phyloP scores from a whole-genome alignment of 2,797 vertebrate genomes.

The Clarias pachynema region DNA sequence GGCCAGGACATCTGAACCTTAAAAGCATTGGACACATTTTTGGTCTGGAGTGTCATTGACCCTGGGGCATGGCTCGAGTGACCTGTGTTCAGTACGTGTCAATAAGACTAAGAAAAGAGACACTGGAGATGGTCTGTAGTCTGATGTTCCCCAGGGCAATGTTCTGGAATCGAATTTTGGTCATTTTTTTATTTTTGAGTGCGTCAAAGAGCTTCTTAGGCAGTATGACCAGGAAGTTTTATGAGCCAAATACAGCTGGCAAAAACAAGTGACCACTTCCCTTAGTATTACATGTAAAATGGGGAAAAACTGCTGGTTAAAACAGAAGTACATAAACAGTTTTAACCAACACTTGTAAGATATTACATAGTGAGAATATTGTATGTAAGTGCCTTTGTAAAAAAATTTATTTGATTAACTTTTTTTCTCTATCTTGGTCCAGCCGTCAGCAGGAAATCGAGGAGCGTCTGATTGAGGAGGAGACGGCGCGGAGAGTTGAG shows the following conservation, averaged over 20 bases:
- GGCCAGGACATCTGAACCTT: conserved; percentile 45
- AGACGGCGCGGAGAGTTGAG: conserved; percentile 96
- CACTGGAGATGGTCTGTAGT: conserved; percentile 42
- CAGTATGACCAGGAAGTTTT: not conserved
- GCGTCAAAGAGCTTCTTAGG: not conserved
- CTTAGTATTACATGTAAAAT: not conserved
- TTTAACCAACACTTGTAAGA: not conserved
- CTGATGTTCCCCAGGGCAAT: conserved; percentile 48
- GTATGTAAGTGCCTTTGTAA: not conserved
- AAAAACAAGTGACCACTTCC: not conserved
- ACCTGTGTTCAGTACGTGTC: conserved; percentile 28
- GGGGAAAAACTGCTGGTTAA: not conserved
- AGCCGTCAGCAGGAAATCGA: conserved; percentile 98
- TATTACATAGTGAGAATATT: not conserved
- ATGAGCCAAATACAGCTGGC: conserved; percentile 2
- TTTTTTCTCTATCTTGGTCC: not conserved
- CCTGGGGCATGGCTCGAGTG: conserved; percentile 27
- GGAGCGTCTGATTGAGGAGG: conserved; percentile 98
- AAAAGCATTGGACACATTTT: conserved; percentile 35
- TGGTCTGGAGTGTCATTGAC: conserved; percentile 32
- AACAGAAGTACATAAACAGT: not conserved
- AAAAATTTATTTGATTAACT: not conserved
- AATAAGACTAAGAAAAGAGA: conserved; percentile 28
- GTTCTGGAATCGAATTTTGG: conserved; percentile 57
- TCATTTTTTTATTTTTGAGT: not conserved